phyloP scores from a whole-genome alignment of 2,113 vertebrate genomes.

The Hydropotes inermis region DNA sequence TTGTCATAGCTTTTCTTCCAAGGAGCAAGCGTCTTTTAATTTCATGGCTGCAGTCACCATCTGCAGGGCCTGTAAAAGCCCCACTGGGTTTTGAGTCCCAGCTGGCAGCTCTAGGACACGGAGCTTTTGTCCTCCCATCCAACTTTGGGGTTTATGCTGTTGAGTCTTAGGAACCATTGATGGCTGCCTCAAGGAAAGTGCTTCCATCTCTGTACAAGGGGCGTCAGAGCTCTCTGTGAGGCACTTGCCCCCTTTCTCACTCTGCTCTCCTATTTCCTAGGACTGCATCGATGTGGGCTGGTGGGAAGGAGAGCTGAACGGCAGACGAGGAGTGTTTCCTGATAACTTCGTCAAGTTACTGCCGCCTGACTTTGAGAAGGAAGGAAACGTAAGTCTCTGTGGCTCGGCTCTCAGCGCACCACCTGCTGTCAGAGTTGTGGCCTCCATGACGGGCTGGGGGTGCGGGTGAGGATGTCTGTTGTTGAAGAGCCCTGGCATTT shows the following conservation, averaged over 20 bases:
- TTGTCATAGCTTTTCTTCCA: not conserved
- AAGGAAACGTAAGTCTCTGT: conserved; percentile 84
- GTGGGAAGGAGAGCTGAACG: conserved; percentile 97
- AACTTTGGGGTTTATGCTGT: not conserved
- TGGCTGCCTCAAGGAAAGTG: not conserved
- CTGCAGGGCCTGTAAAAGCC: not conserved
- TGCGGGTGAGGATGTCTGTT: not conserved
- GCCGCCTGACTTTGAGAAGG: conserved; percentile 93
- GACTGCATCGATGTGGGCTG: conserved; percentile 96
- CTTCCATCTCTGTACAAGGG: not conserved
- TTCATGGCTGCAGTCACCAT: not conserved
- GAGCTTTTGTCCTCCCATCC: not conserved
- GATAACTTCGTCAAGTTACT: conserved; percentile 98
- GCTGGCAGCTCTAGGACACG: not conserved
- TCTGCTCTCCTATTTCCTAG: conserved; percentile 77
- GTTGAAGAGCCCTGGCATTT: not conserved
- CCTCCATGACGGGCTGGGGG: not conserved
- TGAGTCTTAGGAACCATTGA: not conserved
- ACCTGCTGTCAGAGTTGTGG: not conserved
- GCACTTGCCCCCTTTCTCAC: not conserved
- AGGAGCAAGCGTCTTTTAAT: not conserved
- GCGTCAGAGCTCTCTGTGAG: not conserved
- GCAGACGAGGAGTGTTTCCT: conserved; percentile 94
- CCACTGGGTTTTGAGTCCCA: not conserved
- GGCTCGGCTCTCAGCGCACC: not conserved